These are phyloP conservation scores for Micropoecilia bifurca DNA, from an alignment of 2,797 vertebrate genomes.

Conservation along the genomic window DNA sequence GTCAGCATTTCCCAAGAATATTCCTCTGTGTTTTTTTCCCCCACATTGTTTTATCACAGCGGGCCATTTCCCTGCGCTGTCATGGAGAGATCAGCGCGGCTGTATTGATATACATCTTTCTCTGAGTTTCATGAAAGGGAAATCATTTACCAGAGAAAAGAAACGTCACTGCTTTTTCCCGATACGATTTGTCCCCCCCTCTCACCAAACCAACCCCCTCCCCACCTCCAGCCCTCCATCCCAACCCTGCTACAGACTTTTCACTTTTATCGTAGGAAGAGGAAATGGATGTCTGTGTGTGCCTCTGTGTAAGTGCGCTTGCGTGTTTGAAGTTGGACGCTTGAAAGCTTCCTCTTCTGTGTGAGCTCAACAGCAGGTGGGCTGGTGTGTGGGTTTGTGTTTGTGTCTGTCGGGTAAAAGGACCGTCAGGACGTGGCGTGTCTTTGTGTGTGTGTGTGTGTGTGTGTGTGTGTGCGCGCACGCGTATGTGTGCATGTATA, in stretches of 20 bases:
- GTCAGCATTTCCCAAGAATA: conserved; percentile 74
- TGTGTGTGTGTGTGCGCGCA: conserved; percentile 34
- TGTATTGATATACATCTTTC: conserved; percentile 80
- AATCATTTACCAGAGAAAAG: conserved; percentile 78
- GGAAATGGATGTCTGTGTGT: conserved; percentile 76
- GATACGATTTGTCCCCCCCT: conserved; percentile 69
- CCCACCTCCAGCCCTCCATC: not conserved
- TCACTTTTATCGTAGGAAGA: conserved; percentile 80
- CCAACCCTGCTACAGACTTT: conserved; percentile 54
- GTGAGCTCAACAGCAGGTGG: conserved; percentile 81
- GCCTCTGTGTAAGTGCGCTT: conserved; percentile 66
- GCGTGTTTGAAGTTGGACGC: conserved; percentile 76
- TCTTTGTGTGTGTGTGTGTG: conserved; percentile 38
- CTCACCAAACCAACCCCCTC: conserved; percentile 1
- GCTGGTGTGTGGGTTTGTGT: conserved; percentile 70
- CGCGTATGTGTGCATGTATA: not conserved
- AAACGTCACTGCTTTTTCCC: conserved; percentile 75
- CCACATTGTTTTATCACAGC: conserved; percentile 80
- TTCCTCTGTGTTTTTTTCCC: conserved; percentile 71
- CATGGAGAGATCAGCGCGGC: conserved; percentile 72
- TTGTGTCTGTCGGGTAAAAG: conserved; percentile 71
- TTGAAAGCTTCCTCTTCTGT: conserved; percentile 80
- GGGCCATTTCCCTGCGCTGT: conserved; percentile 79
- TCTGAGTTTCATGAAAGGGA: conserved; percentile 76
- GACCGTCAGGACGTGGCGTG: conserved; percentile 68